Conservation (phyloP, 37 sponge, comb jelly and placozoan species). For the Diacarnus erythraeanus region DNA sequence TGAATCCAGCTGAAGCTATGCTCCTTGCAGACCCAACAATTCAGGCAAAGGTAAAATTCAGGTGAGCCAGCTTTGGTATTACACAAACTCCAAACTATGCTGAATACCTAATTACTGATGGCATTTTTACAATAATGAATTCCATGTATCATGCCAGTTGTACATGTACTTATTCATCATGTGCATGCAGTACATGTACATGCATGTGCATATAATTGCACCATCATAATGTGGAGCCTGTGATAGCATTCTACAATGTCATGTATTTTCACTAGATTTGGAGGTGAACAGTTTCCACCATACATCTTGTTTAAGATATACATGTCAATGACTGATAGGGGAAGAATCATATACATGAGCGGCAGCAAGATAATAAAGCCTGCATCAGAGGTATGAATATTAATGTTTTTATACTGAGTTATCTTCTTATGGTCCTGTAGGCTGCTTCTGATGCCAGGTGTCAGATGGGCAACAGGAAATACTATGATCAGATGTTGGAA, state of each 20-base stretch:
- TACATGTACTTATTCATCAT: too few species aligned
- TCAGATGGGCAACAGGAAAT: slow-evolving; percentile 87
- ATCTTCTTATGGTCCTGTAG: slow-evolving; percentile 2
- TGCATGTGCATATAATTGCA: neutral
- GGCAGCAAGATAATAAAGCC: slow-evolving; percentile 90
- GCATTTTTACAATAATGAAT: neutral
- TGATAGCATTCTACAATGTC: slow-evolving; percentile 1
- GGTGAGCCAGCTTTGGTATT: too few species aligned
- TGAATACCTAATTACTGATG: neutral
- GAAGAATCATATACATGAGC: slow-evolving; percentile 73
- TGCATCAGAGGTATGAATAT: slow-evolving; percentile 52
- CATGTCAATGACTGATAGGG: slow-evolving; percentile 39
- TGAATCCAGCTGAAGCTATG: slow-evolving; percentile 83
- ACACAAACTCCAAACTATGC: too few species aligned
- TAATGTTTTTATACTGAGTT: neutral
- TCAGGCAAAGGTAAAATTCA: slow-evolving; percentile 83
- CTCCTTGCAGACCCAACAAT: slow-evolving; percentile 89
- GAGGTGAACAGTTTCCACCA: slow-evolving; percentile 90
- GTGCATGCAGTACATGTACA: too few species aligned
- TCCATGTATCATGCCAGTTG: too few species aligned
- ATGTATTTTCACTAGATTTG: slow-evolving; percentile 58
- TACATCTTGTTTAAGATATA: slow-evolving; percentile 90
- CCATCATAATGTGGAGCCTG: neutral
- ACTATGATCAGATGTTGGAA: slow-evolving; percentile 80
- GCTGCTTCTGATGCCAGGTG: slow-evolving; percentile 90